phyloP scores from a whole-genome alignment of 1,140 invertebrate species.

The Drosophila triauraria region DNA sequence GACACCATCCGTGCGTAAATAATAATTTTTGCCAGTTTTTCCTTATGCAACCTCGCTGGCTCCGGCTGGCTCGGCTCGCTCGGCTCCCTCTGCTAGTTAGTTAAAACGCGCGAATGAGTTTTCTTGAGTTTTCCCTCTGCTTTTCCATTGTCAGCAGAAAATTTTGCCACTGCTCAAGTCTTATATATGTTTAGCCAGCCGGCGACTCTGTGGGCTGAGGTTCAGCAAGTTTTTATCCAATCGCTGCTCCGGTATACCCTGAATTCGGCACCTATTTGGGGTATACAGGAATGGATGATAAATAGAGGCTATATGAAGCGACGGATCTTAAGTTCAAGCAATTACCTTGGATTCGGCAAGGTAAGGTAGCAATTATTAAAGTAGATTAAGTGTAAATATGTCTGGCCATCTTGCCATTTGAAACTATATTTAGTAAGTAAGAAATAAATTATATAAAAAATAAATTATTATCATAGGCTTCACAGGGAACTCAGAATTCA shows the following conservation, averaged over 20 bases:
- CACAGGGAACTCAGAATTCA: background rate
- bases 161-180: constrained; percentile 66
- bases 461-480: background rate
- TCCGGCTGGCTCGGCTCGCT: background rate
- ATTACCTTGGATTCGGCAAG: no score
- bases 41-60: constrained; percentile 26
- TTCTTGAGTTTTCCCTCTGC: constrained; percentile 63
- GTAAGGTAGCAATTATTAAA: no score
- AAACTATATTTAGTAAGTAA: no score
- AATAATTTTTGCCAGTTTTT: constrained; percentile 77
- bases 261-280: background rate
- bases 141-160: constrained; percentile 66
- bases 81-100: constrained; percentile 65
- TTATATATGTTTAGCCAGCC: constrained; percentile 61
- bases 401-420: no score
- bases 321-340: background rate
- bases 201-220: constrained; percentile 51
- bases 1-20: constrained; percentile 85
- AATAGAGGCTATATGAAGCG: background rate
- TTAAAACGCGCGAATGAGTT: constrained; percentile 82
- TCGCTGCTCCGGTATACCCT: constrained; percentile 31
- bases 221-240: constrained; percentile 73
- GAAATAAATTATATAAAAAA: no score
- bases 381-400: no score
- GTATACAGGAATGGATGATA: background rate